Evolutionary conservation across 2,888 invertebrate species (phyloP).

Genomic region (Drosophila mettleri): DNA sequence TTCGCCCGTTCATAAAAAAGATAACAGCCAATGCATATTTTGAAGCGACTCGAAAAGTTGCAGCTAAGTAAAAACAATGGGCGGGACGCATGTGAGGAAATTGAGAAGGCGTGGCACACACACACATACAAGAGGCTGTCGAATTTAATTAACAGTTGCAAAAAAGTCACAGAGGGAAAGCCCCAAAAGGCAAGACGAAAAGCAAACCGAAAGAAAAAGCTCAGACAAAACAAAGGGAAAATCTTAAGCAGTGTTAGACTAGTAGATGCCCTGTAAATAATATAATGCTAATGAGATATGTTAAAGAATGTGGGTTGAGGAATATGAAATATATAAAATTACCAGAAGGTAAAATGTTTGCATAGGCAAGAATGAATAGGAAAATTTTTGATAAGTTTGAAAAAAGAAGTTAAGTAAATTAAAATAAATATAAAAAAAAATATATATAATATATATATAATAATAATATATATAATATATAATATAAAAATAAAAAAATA

Average conservation of each 20-base stretch:
- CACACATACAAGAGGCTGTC: slow-evolving; percentile 48
- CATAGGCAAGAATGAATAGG: no score
- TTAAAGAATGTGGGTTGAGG: neutral
- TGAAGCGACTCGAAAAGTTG: slow-evolving; percentile 14
- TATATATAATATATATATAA: no score
- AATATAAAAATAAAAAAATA: no score
- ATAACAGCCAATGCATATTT: slow-evolving; percentile 60
- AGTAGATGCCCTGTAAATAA: neutral
- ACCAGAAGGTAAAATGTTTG: no score
- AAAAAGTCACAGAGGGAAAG: slow-evolving; percentile 51
- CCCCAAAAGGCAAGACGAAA: slow-evolving; percentile 29
- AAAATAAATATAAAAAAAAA: no score
- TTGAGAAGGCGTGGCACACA: slow-evolving; percentile 5
- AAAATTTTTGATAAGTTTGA: no score
- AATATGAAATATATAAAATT: no score
- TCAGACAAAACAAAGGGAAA: slow-evolving; percentile 37
- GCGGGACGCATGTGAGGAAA: neutral
- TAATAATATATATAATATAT: no score
- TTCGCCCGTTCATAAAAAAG: slow-evolving; percentile 33
- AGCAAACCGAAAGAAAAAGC: slow-evolving; percentile 28
- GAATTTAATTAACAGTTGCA: slow-evolving; percentile 76
- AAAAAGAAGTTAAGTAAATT: no score
- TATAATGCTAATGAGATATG: neutral
- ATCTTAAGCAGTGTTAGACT: neutral
- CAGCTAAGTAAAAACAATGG: slow-evolving; percentile 10